A percentile compares a stretch with the other conserved stretches of the same genome.
Conservation (phyloP, 2,888 invertebrate genomes). For the Notocelia uddmanniana region DNA sequence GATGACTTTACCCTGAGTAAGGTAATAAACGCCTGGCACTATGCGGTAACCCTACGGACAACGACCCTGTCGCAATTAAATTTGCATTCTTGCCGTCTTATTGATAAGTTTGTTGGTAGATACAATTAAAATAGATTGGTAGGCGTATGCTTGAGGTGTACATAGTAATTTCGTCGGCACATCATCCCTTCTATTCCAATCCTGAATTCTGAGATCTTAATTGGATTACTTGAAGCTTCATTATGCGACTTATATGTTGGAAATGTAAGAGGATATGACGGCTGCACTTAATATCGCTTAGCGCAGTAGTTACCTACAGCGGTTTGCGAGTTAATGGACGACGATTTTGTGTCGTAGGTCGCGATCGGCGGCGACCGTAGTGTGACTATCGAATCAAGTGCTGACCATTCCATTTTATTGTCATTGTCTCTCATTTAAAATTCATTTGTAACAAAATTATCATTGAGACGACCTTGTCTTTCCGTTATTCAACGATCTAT, state of each 20-base stretch:
- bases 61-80: slow-evolving; percentile 73
- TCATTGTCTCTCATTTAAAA: slow-evolving; percentile 35
- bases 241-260: slow-evolving; percentile 24
- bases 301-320: slow-evolving; percentile 21
- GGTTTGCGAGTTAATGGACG: slow-evolving; percentile 36
- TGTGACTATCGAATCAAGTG: neutral
- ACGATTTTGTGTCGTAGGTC: slow-evolving; percentile 43
- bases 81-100: slow-evolving; percentile 80
- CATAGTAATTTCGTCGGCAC: slow-evolving; percentile 37
- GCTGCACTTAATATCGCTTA: slow-evolving; percentile 22
- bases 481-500: slow-evolving; percentile 54
- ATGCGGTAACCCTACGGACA: slow-evolving; percentile 27
- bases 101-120: slow-evolving; percentile 80
- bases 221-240: slow-evolving; percentile 31
- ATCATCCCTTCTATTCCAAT: slow-evolving; percentile 36
- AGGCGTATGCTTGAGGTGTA: slow-evolving; percentile 47
- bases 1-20: slow-evolving; percentile 15
- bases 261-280: slow-evolving; percentile 26
- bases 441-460: slow-evolving; percentile 42
- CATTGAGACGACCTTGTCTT: slow-evolving; percentile 55
- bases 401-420: neutral
- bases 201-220: slow-evolving; percentile 35
- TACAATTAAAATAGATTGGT: slow-evolving; percentile 60
- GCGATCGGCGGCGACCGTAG: slow-evolving; percentile 16
- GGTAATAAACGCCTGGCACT: slow-evolving; percentile 2